Evolutionary conservation across 2,113 vertebrate species (phyloP), one percentile per base, ranked within the genome.

Genomic region (Rhabdornis inornatus): DNA sequence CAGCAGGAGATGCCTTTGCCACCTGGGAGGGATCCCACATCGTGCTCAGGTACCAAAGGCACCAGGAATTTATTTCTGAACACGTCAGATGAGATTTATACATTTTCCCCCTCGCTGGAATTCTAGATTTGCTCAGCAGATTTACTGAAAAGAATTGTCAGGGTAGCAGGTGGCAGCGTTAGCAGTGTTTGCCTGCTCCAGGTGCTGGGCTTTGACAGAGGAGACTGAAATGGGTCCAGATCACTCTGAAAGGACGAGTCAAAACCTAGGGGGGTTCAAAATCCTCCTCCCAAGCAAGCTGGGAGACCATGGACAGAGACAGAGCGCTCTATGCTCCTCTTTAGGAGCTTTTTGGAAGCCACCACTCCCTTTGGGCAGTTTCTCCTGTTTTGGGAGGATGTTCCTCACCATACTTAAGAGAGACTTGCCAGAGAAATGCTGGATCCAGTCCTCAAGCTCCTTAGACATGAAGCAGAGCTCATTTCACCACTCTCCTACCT

Each of bases 271-370:
- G 9, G 35, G 4, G 13, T 31, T 42, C 52, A 55, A 64, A 87
- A 92, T 39, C 15, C 23, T 52, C 15, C 50, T 69, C 49, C 25
- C 21, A 60, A 10, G 63, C 0, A 7, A 40, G 17, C 13, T 60
- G 28, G 24, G 49, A 68, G 31, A 35, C 47, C 74, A 87, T 6
- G 37, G 40, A 24, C 56, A 71, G 64, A 79, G 35, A 37, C 44
- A 63, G 25, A 31, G 13, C 0, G 0, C 0, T 0, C 5, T 40
- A 11, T 55, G 24, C 9, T 78, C 42, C 42, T 33, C 52, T 47
- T 40, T 2, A 23, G 37, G 30, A 60, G 35, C 1, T 49, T 68
- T 93, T 45, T 12, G 24, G 13, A 68, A 76, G 21, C 19, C 50
- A 25, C 3, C 7, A 63, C 37, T 89, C 28, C 45, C 66, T 83